Evolutionary conservation across 2,888 invertebrate genomes (phyloP).

Genomic region (Sphaeridia pumilis): DNA sequence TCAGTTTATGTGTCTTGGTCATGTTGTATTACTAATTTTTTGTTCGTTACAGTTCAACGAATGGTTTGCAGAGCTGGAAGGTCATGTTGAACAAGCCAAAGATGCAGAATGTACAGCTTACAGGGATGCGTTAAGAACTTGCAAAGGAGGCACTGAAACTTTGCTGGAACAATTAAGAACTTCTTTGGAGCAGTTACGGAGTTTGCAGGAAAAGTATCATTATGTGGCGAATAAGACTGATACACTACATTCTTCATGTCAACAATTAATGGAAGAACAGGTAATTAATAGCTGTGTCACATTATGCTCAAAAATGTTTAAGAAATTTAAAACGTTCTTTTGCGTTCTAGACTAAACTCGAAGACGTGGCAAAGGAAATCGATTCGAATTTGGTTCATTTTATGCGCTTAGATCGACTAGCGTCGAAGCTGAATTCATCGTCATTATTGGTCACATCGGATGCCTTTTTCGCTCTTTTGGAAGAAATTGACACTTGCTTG

Average conservation of each 20-base stretch:
- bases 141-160: constrained; percentile 56
- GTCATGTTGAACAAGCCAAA: constrained; percentile 55
- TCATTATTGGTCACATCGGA: constrained; percentile 72
- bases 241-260: constrained; percentile 79
- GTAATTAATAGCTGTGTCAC: too few species aligned
- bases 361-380: constrained; percentile 65
- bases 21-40: constrained; percentile 6
- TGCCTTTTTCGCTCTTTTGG: constrained; percentile 65
- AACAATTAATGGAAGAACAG: constrained; percentile 77
- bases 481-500: constrained; percentile 74
- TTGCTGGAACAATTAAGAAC: constrained; percentile 52
- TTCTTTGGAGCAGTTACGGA: constrained; percentile 57
- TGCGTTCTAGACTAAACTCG: constrained; percentile 69
- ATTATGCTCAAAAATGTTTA: too few species aligned
- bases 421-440: constrained; percentile 66
- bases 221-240: constrained; percentile 86
- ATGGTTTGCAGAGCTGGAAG: constrained; percentile 62
- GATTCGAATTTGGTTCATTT: constrained; percentile 72
- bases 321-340: constrained; percentile 31
- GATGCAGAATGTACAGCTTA: constrained; percentile 59
- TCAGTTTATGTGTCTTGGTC: neutral
- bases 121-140: constrained; percentile 55
- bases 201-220: constrained; percentile 64
- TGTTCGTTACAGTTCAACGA: constrained; percentile 61
- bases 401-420: constrained; percentile 65